Evolutionary conservation across 2,113 vertebrate genomes (phyloP).

Genomic region (Pseudonaja textilis): DNA sequence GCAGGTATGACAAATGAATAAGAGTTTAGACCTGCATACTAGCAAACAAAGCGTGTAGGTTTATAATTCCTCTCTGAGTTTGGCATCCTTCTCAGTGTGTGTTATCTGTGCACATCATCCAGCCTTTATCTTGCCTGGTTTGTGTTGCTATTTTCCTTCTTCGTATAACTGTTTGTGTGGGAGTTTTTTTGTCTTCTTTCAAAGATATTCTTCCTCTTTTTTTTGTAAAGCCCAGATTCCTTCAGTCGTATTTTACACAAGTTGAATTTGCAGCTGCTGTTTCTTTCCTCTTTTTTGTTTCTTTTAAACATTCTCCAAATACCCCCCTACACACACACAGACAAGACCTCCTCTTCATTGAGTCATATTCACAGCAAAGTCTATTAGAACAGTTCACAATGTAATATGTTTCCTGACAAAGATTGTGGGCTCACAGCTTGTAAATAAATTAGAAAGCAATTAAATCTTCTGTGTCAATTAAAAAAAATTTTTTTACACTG

Average conservation of each 20-base stretch:
- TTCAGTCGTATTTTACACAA: conserved; percentile 55
- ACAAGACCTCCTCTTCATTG: conserved; percentile 64
- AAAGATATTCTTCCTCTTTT: no score
- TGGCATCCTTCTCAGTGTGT: no score
- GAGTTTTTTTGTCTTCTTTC: no score
- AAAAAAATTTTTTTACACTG: conserved; percentile 72
- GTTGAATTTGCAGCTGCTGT: conserved; percentile 68
- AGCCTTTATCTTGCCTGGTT: no score
- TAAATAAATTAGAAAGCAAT: conserved; percentile 76
- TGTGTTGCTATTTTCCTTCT: no score
- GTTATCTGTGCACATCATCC: no score
- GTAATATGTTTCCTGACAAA: conserved; percentile 79
- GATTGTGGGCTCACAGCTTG: conserved; percentile 84
- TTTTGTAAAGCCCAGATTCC: no score
- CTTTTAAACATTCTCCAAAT: conserved; percentile 42
- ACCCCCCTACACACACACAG: conserved; percentile 48
- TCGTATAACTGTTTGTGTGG: no score
- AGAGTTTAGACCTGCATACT: no score
- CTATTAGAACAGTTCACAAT: conserved; percentile 69
- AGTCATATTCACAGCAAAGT: conserved; percentile 66
- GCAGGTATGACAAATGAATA: no score
- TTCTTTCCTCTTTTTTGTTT: conserved; percentile 29
- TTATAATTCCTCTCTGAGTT: no score
- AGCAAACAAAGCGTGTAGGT: no score
- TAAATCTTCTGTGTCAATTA: conserved; percentile 79